Base-by-base conservation (phyloP, 2,797 vertebrate genomes). In the Apodemus agrarius region DNA sequence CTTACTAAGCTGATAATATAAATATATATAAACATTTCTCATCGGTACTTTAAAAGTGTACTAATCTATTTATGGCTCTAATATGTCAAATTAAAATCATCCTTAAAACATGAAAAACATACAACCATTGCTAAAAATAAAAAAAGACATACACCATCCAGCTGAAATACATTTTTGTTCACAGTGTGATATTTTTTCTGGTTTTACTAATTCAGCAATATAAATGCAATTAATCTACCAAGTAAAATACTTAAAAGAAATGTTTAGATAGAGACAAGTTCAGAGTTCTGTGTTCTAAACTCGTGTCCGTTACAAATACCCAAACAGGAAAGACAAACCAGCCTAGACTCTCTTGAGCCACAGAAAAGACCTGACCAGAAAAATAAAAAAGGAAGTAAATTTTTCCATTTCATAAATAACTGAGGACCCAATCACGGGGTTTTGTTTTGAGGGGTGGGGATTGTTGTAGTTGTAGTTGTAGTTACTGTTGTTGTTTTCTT, bases 151-250 rank as follows among this genome's bases (percentile, higher is more conserved):
- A 88, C n/a, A 4, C 80, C 90, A 72, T 84, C 81, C 19, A 40
- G 72, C 0, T 72, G 17, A 89, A 61, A 37, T 93, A 31, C 21
- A 69, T 80, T 84, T 90, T 96, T 72, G 76, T 63, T 65, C n/a
- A 86, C n/a, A 94, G 83, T 82, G 6, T 57, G 9, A 19, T 67
- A 19, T 37, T 83, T 83, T 88, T 84, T 81, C 90, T 92, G 21
- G 43, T 85, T 95, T 79, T 91, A 43, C 43, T 40, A 31, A 72
- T 91, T 93, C 43, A 85, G 6, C 31, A 54, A 46, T 85, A 34
- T 79, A 96, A 96, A 79, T 87, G 8, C 40, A 85, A 63, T 75
- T 93, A 89, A 72, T 80, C 65, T 67, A 91, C 31, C 52, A 93
- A 46, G 37, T 6, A 72, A 13, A 54, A 34, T 49, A 86, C 40